These are phyloP conservation scores for Drosophila pegasa DNA, from an alignment of 2,888 invertebrate genomes.

Conservation along the genomic window DNA sequence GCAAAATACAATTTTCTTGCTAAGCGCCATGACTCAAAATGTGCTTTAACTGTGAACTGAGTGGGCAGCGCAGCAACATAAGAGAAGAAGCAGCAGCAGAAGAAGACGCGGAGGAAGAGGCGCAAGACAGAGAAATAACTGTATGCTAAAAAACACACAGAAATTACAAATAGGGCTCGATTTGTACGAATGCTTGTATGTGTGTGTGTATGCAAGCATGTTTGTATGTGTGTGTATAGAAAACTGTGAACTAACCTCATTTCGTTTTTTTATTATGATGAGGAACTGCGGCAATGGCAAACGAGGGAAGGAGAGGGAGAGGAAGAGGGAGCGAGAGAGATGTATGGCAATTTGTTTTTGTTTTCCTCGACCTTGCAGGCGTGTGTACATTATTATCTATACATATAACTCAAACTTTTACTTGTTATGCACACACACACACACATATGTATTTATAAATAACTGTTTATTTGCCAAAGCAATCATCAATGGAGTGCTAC, in stretches of 20 bases:
- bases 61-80: constrained; percentile 11
- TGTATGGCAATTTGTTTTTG: constrained; percentile 19
- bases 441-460: constrained; percentile 3
- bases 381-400: constrained; percentile 38
- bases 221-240: constrained; percentile 1
- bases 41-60: constrained; percentile 37
- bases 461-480: constrained; percentile 55
- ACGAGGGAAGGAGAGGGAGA: constrained; percentile 10
- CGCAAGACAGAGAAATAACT: neutral
- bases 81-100: no score
- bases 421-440: constrained; percentile 10
- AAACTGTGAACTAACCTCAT: constrained; percentile 50
- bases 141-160: constrained; percentile 13
- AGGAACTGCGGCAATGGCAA: constrained; percentile 10
- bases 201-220: neutral
- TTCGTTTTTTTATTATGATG: constrained; percentile 33
- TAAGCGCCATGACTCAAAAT: constrained; percentile 58
- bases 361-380: constrained; percentile 50
- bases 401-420: constrained; percentile 26
- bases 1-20: constrained; percentile 41
- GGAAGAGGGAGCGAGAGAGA: constrained; percentile 9
- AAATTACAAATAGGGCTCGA: constrained; percentile 8
- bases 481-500: constrained; percentile 50
- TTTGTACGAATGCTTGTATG: neutral
- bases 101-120: neutral